phyloP scores from a whole-genome alignment of 92 coral and sea anemone genomes.

The Galaxea fascicularis region DNA sequence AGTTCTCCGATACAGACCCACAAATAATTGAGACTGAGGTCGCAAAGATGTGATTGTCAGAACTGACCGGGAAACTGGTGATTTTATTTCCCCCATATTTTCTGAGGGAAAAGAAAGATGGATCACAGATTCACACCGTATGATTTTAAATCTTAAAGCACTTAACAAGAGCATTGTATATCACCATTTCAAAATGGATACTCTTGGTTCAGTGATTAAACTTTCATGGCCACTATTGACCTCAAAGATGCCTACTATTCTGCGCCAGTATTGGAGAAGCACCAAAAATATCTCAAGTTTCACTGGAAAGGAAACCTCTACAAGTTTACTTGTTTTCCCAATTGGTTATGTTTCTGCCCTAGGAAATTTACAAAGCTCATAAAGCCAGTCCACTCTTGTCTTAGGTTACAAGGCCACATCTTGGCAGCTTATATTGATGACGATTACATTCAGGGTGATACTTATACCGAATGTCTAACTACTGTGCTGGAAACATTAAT shows the following conservation, averaged over 20 bases:
- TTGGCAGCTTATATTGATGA: conserved; percentile 60
- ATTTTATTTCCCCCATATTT: conserved; percentile 38
- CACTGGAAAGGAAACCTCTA: conserved; percentile 52
- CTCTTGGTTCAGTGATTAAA: conserved; percentile 32
- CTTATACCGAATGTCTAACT: conserved; percentile 32
- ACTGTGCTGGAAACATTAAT: conserved; percentile 47
- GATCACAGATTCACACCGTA: conserved; percentile 11
- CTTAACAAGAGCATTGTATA: conserved; percentile 50
- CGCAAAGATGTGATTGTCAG: neutral
- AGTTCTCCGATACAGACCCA: conserved; percentile 18
- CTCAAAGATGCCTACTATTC: conserved; percentile 58
- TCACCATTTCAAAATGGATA: conserved; percentile 71
- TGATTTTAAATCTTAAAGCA: conserved; percentile 59
- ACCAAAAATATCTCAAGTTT: conserved; percentile 56
- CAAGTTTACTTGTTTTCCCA: conserved; percentile 61
- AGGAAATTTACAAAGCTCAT: conserved; percentile 62
- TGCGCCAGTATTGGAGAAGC: conserved; percentile 46
- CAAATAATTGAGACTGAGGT: neutral
- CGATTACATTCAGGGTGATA: conserved; percentile 53
- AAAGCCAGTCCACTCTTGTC: conserved; percentile 48
- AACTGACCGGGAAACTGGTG: neutral
- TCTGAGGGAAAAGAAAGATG: conserved; percentile 16
- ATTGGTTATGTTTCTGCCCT: conserved; percentile 63
- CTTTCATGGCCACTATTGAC: conserved; percentile 65
- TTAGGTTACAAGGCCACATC: conserved; percentile 52